Base-by-base conservation (phyloP, 1,140 invertebrate genomes). In the Aphidius gifuensis region DNA sequence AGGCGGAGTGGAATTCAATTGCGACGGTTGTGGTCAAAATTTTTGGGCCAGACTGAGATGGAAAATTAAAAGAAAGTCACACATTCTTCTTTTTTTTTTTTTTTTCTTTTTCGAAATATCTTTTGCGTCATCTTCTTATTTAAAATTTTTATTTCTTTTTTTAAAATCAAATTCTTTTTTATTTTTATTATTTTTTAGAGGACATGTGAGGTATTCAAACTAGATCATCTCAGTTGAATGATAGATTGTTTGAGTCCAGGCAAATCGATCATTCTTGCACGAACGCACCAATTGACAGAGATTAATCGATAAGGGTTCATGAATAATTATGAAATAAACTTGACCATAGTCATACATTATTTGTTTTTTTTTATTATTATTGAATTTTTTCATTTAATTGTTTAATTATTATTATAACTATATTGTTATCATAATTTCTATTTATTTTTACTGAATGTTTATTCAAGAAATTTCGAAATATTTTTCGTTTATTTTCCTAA, bases 1-100 rank as follows among this genome's bases (percentile, higher is more conserved):
- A 60, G 38, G 45, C 53, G 53, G 53, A 44, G 53, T 43, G 53
- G 53, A 55, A 42, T 55, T 43, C 53, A 55, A 55, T 42, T 40
- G 9, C 39, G n/a, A 55, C 6, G 7, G 43, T 9, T 49, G 53
- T 40, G 53, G 43, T 55, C 53, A 55, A 32, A 32, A 32, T 55
- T 40, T 55, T n/a, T 7, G 21, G 48, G 16, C 50, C 32, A 23
- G 32, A 53, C 43, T 42, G 43, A 11, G 9, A 44, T 8, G 9
- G 5, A 44, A 44, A 44, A 8, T n/a, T 1, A 38, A 38, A 43
- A 39, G 51, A 39, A 40, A 53, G 32, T 39, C 32, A 32, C 6
- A 43, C 4, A n/a, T 32, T 32, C 23, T 1, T 32, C 4, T 32
- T 32, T 32, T 32, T 23, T n/a, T n/a, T 32, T 32, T 32, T 32